Evolutionary conservation across 2,888 invertebrate genomes (phyloP).

Genomic region (Isotomurus palustris): DNA sequence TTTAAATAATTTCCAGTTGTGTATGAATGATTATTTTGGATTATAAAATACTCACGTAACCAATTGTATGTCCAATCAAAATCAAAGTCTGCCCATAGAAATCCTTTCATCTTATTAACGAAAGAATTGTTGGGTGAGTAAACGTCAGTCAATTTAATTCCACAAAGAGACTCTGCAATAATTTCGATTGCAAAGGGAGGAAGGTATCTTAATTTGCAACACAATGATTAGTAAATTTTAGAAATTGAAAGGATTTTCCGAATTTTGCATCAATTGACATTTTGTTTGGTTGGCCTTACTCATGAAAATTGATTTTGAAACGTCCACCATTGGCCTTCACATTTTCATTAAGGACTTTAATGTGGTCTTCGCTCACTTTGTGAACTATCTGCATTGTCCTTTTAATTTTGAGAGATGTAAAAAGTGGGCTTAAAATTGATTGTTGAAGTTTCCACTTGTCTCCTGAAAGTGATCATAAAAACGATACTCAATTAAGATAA

Average conservation of each 20-base stretch:
- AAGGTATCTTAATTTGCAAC: neutral
- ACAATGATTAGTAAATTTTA: no score
- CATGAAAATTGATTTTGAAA: neutral
- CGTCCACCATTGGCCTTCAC: neutral
- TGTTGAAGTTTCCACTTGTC: slow-evolving; percentile 34
- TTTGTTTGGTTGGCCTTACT: no score
- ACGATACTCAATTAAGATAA: neutral
- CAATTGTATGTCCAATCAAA: slow-evolving; percentile 9
- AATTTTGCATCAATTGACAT: no score
- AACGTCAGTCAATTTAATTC: slow-evolving; percentile 23
- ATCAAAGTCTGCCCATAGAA: neutral
- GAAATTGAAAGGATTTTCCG: no score
- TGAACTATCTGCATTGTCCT: neutral
- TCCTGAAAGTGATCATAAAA: slow-evolving; percentile 4
- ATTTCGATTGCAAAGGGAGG: slow-evolving; percentile 26
- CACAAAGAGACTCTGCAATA: slow-evolving; percentile 30
- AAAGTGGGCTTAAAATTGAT: slow-evolving; percentile 13
- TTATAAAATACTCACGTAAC: no score
- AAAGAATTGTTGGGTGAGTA: slow-evolving; percentile 29
- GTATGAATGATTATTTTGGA: no score
- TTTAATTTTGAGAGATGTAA: slow-evolving; percentile 31
- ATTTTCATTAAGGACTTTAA: neutral
- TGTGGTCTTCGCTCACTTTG: neutral
- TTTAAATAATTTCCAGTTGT: no score
- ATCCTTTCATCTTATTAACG: slow-evolving; percentile 6